phyloP scores from a whole-genome alignment of 2,113 vertebrate genomes.

The Manacus vitellinus region DNA sequence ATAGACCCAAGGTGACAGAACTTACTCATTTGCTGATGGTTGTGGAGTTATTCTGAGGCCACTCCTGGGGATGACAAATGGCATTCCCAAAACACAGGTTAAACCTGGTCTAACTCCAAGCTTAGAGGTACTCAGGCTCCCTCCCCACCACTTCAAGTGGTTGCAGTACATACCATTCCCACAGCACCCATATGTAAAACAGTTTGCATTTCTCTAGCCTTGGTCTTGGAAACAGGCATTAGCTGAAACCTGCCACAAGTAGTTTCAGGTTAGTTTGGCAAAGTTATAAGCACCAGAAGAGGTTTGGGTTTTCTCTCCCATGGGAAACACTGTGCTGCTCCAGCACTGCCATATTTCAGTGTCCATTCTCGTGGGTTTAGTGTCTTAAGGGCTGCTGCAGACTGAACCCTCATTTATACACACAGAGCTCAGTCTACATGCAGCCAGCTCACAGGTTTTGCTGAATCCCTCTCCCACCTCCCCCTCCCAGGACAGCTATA shows the following conservation, averaged over 20 bases:
- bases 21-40: background rate
- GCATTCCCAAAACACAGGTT: background rate
- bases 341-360: background rate
- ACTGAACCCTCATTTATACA: background rate
- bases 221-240: background rate
- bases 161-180: background rate
- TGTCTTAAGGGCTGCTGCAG: background rate
- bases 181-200: background rate
- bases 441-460: background rate
- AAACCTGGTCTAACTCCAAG: background rate
- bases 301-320: too few species aligned
- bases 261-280: background rate
- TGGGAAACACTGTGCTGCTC: background rate
- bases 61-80: background rate
- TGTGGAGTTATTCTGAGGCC: background rate
- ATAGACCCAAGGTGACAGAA: background rate
- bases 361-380: background rate
- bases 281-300: background rate
- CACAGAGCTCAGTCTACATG: background rate
- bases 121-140: background rate
- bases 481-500: background rate
- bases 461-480: background rate
- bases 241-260: background rate
- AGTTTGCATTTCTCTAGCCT: background rate
- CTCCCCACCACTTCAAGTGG: background rate